A percentile compares a stretch with the other conserved stretches of the same genome.
phyloP scores from a whole-genome alignment of 2,888 invertebrate species.

The Nebria salina region DNA sequence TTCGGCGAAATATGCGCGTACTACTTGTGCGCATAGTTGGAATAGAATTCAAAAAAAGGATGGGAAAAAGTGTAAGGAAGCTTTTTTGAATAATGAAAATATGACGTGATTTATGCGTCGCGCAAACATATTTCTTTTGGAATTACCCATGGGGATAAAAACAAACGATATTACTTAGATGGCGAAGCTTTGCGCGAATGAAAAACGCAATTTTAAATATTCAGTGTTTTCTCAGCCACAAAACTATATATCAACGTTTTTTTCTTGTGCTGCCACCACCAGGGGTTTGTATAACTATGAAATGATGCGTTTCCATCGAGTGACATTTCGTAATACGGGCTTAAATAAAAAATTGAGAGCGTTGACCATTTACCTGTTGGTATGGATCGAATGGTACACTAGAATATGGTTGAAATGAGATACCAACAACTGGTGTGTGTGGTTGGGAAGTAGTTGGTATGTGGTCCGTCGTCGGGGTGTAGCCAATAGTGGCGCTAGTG shows the following conservation, averaged over 20 bases:
- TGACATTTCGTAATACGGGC: not conserved
- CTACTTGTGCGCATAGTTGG: too few species aligned
- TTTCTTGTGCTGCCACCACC: not conserved
- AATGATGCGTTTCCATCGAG: too few species aligned
- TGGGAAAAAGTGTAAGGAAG: slow-evolving; percentile 16
- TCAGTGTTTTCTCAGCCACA: not conserved
- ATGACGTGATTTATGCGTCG: slow-evolving; percentile 23
- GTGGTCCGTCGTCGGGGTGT: slow-evolving; percentile 13
- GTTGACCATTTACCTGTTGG: slow-evolving; percentile 37
- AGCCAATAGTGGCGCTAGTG: slow-evolving; percentile 25
- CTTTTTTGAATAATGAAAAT: slow-evolving; percentile 44
- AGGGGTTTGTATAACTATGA: not conserved
- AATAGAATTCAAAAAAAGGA: not conserved
- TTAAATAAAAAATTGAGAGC: not conserved
- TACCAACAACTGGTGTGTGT: slow-evolving; percentile 25
- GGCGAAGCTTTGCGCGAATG: slow-evolving; percentile 7
- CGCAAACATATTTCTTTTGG: slow-evolving; percentile 51
- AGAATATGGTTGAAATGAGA: slow-evolving; percentile 39
- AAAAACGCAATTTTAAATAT: slow-evolving; percentile 43
- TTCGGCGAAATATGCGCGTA: too few species aligned
- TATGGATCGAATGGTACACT: slow-evolving; percentile 39
- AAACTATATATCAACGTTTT: slow-evolving; percentile 37
- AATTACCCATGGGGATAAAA: slow-evolving; percentile 58
- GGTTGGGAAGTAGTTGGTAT: slow-evolving; percentile 20
- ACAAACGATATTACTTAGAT: slow-evolving; percentile 57